Evolutionary conservation across 2,113 vertebrate genomes (phyloP).

Genomic region (Ctenomys sociabilis): DNA sequence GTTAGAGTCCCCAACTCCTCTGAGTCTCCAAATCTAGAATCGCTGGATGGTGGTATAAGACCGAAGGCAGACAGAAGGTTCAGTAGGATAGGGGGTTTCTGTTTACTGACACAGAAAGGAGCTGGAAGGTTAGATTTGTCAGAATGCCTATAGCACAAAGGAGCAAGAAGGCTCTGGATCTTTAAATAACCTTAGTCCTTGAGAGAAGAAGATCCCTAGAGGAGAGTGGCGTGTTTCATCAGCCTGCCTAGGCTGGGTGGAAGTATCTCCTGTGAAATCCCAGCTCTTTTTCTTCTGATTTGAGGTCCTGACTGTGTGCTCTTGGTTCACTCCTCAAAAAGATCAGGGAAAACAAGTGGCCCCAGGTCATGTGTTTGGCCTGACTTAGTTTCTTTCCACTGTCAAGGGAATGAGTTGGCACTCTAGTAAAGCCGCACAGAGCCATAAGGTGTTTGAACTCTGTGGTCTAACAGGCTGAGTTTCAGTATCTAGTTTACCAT

Average conservation of each 20-base stretch:
- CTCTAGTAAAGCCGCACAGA: background rate
- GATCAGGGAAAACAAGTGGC: background rate
- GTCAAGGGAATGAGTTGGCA: background rate
- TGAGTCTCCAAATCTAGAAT: background rate
- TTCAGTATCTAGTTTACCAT: background rate
- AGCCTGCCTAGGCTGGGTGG: background rate
- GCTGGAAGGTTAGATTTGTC: constrained; percentile 26
- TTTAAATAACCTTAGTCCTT: background rate
- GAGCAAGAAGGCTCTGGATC: background rate
- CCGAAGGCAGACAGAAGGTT: background rate
- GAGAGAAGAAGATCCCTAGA: constrained; percentile 60
- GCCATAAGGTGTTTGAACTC: background rate
- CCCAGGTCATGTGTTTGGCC: background rate
- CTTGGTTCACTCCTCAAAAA: background rate
- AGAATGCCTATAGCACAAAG: background rate
- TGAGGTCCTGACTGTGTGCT: background rate
- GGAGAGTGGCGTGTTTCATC: constrained; percentile 57
- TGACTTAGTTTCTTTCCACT: background rate
- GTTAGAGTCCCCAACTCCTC: background rate
- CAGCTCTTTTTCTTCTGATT: background rate
- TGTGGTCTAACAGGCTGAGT: background rate
- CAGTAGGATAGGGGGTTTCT: background rate
- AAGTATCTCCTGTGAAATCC: constrained; percentile 22
- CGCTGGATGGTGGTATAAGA: background rate
- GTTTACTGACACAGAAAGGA: background rate